Percentiles rank a stretch among this genome's conserved stretches.
Conservation (phyloP, 2,113 vertebrate species). For the Eubucco bourcierii region DNA sequence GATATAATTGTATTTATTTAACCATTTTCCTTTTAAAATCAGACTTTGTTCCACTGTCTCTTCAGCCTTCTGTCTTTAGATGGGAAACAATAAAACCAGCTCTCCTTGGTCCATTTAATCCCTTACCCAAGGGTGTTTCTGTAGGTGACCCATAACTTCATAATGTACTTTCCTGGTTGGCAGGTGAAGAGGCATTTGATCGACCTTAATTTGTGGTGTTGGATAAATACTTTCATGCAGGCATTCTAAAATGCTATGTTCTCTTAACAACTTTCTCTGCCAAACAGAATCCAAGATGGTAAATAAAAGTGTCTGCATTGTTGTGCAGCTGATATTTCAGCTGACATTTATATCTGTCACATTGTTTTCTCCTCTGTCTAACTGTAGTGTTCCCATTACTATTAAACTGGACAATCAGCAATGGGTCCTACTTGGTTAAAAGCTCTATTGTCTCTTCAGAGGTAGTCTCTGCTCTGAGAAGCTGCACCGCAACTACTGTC, state of each 20-base stretch:
- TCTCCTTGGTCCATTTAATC: not conserved
- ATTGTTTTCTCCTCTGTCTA: not conserved
- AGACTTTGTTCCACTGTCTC: not conserved
- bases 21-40: not conserved
- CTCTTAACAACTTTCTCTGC: not conserved
- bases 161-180: not conserved
- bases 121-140: not conserved
- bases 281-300: not conserved
- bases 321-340: not conserved
- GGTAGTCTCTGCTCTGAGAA: not conserved
- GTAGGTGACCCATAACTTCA: not conserved
- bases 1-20: not conserved
- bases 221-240: not conserved
- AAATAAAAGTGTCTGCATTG: not conserved
- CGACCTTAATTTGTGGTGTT: not conserved
- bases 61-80: not conserved
- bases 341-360: not conserved
- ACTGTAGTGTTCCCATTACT: not conserved
- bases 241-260: not conserved
- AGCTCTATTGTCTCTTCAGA: not conserved
- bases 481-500: not conserved
- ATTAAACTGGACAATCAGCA: conserved; percentile 7
- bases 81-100: not conserved
- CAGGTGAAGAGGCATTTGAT: not conserved
- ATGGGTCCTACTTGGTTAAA: not conserved